Percentiles rank a stretch among this genome's conserved stretches.
Conservation (phyloP, 2,113 vertebrate genomes). For the Irena cyanogastra region DNA sequence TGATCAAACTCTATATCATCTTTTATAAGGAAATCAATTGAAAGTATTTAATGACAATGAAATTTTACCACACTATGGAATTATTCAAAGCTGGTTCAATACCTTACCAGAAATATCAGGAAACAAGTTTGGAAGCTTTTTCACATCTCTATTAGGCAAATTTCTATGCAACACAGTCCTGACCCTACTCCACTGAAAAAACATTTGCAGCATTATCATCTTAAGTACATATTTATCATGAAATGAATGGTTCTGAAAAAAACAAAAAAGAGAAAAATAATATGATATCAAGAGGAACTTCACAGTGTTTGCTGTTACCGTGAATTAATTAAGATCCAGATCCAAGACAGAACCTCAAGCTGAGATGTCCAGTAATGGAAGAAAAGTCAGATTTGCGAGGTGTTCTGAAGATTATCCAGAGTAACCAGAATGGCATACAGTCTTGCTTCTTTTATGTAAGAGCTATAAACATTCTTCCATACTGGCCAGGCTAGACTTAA, state of each 20-base stretch:
- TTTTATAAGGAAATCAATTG: background rate
- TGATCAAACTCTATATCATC: background rate
- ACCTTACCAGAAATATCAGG: background rate
- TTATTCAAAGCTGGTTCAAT: background rate
- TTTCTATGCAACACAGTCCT: background rate
- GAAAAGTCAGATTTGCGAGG: background rate
- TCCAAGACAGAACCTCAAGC: background rate
- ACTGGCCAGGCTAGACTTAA: background rate
- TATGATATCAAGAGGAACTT: background rate
- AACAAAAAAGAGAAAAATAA: background rate
- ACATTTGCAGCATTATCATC: background rate
- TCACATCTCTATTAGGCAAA: background rate
- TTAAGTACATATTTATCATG: background rate
- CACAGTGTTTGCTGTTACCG: background rate
- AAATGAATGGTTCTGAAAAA: background rate
- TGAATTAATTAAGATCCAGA: background rate
- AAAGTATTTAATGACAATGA: background rate
- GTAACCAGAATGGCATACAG: background rate
- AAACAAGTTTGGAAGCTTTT: background rate
- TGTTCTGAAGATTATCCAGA: background rate
- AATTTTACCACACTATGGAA: background rate
- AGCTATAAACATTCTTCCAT: background rate
- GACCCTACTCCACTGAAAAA: background rate
- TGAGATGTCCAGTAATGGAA: background rate
- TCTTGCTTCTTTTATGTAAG: background rate